phyloP scores from a whole-genome alignment of 2,888 invertebrate genomes.

The Chrysodeixis includens region DNA sequence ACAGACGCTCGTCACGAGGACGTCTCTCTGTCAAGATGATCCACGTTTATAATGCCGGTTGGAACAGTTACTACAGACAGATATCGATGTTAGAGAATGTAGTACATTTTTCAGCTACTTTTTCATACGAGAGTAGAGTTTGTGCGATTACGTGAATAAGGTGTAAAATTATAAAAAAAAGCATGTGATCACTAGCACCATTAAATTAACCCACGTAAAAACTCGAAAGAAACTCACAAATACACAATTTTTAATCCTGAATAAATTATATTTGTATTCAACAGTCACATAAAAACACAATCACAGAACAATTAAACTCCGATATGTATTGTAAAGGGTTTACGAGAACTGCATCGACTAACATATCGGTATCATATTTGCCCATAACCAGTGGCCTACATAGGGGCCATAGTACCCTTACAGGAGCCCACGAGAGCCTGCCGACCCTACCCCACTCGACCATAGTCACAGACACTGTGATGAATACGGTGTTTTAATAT shows the following conservation, averaged over 20 bases:
- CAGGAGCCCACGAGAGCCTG: constrained; percentile 52
- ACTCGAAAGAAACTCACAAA: too few species aligned
- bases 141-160: too few species aligned
- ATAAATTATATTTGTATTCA: too few species aligned
- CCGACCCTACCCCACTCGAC: constrained; percentile 34
- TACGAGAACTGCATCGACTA: constrained; percentile 8
- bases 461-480: constrained; percentile 13
- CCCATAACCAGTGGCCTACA: constrained; percentile 62
- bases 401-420: constrained; percentile 48
- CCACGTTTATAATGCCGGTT: not conserved
- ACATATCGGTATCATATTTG: constrained; percentile 48
- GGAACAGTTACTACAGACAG: too few species aligned
- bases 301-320: not conserved
- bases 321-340: not conserved
- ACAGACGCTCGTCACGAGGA: constrained; percentile 26
- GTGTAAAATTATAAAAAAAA: too few species aligned
- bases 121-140: too few species aligned
- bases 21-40: constrained; percentile 29
- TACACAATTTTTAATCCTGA: too few species aligned
- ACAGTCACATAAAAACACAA: too few species aligned
- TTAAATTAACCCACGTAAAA: too few species aligned
- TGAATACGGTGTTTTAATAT: constrained; percentile 8
- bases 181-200: too few species aligned
- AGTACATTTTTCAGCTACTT: too few species aligned
- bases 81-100: not conserved